A percentile compares a stretch with the other conserved stretches of the same genome.
Conservation (phyloP, 2,888 invertebrate species). For the Cheiracanthium punctorium region DNA sequence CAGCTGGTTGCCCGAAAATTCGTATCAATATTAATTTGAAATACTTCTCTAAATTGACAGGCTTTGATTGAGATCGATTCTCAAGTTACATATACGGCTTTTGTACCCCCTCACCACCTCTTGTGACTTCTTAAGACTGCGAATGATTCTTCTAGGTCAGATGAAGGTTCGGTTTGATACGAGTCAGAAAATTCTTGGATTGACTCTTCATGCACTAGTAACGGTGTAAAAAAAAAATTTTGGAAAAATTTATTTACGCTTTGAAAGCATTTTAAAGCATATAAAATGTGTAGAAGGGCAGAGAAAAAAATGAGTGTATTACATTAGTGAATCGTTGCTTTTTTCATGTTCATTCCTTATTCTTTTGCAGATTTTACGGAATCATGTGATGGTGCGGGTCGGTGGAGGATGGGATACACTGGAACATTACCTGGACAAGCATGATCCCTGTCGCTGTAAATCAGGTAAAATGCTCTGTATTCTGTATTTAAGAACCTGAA, state of each 20-base stretch:
- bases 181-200: no score
- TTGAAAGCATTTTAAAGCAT: background rate
- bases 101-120: no score
- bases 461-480: constrained; percentile 68
- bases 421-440: constrained; percentile 95
- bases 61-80: no score
- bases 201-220: constrained; percentile 5
- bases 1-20: no score
- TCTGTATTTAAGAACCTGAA: no score
- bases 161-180: no score
- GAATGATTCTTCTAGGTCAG: no score
- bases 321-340: no score
- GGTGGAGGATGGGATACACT: constrained; percentile 98
- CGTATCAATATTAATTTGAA: no score
- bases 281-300: background rate
- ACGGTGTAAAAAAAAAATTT: background rate
- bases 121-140: no score
- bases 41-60: no score
- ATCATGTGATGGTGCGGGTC: constrained; percentile 98
- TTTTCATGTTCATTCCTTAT: constrained; percentile 33
- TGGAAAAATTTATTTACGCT: constrained; percentile 6
- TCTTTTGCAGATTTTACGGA: constrained; percentile 87
- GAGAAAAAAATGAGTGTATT: background rate
- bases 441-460: constrained; percentile 95
- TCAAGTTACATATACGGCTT: no score